Conservation (phyloP, 2,113 vertebrate genomes). For the Cephalopholis sonnerati region DNA sequence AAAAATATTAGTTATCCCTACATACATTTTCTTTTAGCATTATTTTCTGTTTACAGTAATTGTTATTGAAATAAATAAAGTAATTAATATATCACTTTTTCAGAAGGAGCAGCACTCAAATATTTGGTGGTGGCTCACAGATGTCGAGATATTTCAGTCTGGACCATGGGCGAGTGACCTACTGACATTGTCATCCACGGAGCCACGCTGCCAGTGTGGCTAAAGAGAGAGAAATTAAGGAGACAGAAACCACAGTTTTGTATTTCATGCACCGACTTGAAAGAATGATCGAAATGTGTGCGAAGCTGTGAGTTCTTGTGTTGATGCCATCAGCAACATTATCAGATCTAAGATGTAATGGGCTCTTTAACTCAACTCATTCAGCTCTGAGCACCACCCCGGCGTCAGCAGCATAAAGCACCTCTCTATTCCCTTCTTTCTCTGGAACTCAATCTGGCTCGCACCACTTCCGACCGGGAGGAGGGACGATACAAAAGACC, state of each 20-base stretch:
- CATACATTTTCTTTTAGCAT: too few species aligned
- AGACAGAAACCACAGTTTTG: background rate
- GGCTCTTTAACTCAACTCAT: slow-evolving; percentile 52
- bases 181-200: background rate
- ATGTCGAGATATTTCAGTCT: background rate
- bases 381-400: slow-evolving; percentile 26
- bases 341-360: slow-evolving; percentile 43
- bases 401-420: slow-evolving; percentile 64
- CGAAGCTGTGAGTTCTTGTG: slow-evolving; percentile 8
- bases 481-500: slow-evolving; percentile 38
- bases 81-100: too few species aligned
- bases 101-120: too few species aligned
- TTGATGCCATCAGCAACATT: slow-evolving; percentile 6
- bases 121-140: too few species aligned
- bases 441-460: slow-evolving; percentile 59
- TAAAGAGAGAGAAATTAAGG: background rate
- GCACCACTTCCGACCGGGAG: slow-evolving; percentile 63
- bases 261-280: background rate
- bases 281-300: slow-evolving; percentile 9
- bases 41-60: too few species aligned
- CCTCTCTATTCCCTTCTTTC: slow-evolving; percentile 49
- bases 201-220: background rate
- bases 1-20: too few species aligned
- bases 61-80: too few species aligned
- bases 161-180: background rate